Evolutionary conservation across 1,140 invertebrate genomes (phyloP), one percentile per base, ranked within the genome.

Genomic region (Calliopsis andreniformis): DNA sequence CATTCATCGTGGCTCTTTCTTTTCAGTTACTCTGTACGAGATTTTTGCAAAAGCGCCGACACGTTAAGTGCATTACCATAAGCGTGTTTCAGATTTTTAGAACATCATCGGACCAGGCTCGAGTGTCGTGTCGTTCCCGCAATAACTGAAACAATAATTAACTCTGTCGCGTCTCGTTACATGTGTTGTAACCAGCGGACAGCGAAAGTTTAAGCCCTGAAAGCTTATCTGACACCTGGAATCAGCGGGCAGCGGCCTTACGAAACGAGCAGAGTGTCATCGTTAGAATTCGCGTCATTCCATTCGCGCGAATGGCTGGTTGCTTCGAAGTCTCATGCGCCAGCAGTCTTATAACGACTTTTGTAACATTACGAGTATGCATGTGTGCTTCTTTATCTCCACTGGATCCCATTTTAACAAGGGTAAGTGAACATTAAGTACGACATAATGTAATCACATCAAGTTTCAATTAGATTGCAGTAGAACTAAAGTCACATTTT

Each of bases 101-200:
- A 18, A 14, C 47, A 23, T 12, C 58, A 35, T 39, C 18, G 32
- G 45, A 42, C 32, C 10, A 8, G 18, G 30, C 69, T 14, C 6
- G 56, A 45, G 28, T 30, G 68, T 63, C 32, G 16, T 39, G 20
- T 32, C 49, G 61, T 66, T n/a, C 61, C 20, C 10, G 49, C 63
- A 56, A 56, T 47, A 66, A 67, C 20, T 35, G 49, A 75, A 55
- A 75, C 62, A 67, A 75, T 75, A 75, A 75, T 75, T 75, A 75
- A 67, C 28, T 55, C 51, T 56, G 51, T 45, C 63, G 62, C 71
- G 51, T 55, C 63, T 75, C 62, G 71, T 75, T 75, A 75, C 39
- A 25, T 28, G 35, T n/a, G 12, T 18, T 18, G 55, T 10, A 53
- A 43, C 61, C 14, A 55, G 35, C 7, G 62, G 18, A 28, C 71